phyloP scores from a whole-genome alignment of 2,797 vertebrate genomes.

The Rhinoraja longicauda region DNA sequence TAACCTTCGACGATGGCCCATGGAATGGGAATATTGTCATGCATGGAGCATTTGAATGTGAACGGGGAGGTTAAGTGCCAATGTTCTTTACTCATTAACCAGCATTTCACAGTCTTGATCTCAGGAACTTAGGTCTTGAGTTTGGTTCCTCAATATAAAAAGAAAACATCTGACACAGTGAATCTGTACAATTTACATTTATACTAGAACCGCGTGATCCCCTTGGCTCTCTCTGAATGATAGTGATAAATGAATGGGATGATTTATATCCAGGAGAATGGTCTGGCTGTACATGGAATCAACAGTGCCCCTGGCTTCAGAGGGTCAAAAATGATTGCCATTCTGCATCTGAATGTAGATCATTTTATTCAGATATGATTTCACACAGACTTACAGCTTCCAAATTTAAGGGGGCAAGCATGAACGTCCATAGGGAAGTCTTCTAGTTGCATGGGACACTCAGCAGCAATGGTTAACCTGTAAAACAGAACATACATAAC shows the following conservation, averaged over 20 bases:
- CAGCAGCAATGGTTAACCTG: slow-evolving; percentile 92
- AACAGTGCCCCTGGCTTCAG: too few relatives aligned
- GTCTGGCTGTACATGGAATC: not conserved
- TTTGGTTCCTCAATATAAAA: too few relatives aligned
- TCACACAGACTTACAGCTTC: slow-evolving; percentile 84
- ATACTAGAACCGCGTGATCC: not conserved
- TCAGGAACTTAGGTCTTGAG: too few relatives aligned
- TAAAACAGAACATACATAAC: slow-evolving; percentile 42
- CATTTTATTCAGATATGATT: slow-evolving; percentile 18
- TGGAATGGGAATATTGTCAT: not conserved
- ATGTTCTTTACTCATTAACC: too few relatives aligned
- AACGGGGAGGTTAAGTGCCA: not conserved
- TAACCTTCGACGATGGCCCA: not conserved
- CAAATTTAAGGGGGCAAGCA: slow-evolving; percentile 93
- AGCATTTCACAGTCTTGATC: too few relatives aligned
- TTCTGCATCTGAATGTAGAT: not conserved
- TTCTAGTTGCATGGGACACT: slow-evolving; percentile 97
- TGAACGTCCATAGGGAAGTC: slow-evolving; percentile 98
- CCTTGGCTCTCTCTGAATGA: too few relatives aligned
- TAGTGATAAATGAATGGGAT: not conserved
- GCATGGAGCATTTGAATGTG: not conserved
- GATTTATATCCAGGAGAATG: not conserved
- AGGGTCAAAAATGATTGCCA: not conserved
- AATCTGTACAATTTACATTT: not conserved
- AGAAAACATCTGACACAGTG: not conserved